Conservation (phyloP, 1,140 invertebrate species). For the Calliopsis andreniformis region DNA sequence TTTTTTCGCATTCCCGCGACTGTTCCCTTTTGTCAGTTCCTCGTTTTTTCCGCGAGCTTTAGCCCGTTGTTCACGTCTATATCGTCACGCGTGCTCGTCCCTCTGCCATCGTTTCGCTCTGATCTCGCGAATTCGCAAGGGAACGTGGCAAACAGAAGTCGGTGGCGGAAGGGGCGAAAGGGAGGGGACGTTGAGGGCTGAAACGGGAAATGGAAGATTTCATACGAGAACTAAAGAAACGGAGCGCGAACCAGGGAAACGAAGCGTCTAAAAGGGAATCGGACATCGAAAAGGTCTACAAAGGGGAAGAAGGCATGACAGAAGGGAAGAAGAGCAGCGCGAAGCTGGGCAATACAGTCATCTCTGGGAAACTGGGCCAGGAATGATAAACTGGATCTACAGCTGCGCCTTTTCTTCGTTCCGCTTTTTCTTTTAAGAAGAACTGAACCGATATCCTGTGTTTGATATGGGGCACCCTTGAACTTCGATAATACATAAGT, state of each 20-base stretch:
- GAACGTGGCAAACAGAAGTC: neutral
- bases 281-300: conserved; percentile 40
- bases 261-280: conserved; percentile 40
- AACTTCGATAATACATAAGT: neutral
- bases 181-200: neutral
- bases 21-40: conserved; percentile 12
- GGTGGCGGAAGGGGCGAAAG: neutral
- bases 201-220: conserved; percentile 31
- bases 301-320: conserved; percentile 22
- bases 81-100: neutral
- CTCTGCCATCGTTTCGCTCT: conserved; percentile 8
- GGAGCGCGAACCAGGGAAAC: conserved; percentile 10
- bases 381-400: conserved; percentile 26
- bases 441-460: conserved; percentile 5
- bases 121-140: conserved; percentile 16
- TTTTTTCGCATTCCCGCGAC: neutral
- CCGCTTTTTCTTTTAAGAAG: conserved; percentile 31
- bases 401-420: conserved; percentile 42
- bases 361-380: conserved; percentile 49
- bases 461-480: conserved; percentile 6
- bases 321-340: conserved; percentile 42
- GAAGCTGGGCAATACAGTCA: conserved; percentile 51
- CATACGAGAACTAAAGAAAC: conserved; percentile 35
- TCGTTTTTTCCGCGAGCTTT: neutral
- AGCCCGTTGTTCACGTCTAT: neutral